phyloP scores from a whole-genome alignment of 2,113 vertebrate genomes.

The Halcyon senegalensis region DNA sequence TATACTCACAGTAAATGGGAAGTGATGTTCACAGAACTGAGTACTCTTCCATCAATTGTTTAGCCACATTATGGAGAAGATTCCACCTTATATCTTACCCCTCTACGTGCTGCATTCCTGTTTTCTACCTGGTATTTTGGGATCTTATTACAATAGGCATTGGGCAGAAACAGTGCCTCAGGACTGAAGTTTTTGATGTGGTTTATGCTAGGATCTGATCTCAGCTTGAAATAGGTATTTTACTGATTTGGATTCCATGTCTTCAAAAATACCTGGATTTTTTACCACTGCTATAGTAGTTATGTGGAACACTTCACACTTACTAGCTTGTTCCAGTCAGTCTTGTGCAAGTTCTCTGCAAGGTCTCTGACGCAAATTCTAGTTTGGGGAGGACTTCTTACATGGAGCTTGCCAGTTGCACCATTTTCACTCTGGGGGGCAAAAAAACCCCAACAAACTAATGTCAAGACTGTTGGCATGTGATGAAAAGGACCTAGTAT shows the following conservation, averaged over 20 bases:
- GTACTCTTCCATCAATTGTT: slow-evolving; percentile 52
- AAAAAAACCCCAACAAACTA: neutral
- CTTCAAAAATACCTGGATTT: neutral
- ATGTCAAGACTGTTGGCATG: neutral
- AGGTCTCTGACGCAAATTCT: neutral
- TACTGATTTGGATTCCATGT: neutral
- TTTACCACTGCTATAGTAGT: neutral
- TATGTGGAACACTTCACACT: neutral
- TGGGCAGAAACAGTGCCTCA: neutral
- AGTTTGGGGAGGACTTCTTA: neutral
- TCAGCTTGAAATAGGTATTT: neutral
- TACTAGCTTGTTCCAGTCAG: neutral
- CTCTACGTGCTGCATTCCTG: neutral
- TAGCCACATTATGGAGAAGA: slow-evolving; percentile 28
- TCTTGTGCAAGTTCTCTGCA: neutral
- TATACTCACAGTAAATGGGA: slow-evolving; percentile 25
- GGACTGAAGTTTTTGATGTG: rapidly evolving
- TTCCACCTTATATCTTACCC: slow-evolving; percentile 10
- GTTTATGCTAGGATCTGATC: neutral
- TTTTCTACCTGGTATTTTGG: neutral
- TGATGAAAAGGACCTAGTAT: neutral
- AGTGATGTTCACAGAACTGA: slow-evolving; percentile 29
- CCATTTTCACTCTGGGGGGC: neutral
- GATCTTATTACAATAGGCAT: neutral
- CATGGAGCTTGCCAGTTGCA: rapidly evolving